Base-by-base conservation (phyloP, 1,140 invertebrate species). In the Globodera ellingtonae region DNA sequence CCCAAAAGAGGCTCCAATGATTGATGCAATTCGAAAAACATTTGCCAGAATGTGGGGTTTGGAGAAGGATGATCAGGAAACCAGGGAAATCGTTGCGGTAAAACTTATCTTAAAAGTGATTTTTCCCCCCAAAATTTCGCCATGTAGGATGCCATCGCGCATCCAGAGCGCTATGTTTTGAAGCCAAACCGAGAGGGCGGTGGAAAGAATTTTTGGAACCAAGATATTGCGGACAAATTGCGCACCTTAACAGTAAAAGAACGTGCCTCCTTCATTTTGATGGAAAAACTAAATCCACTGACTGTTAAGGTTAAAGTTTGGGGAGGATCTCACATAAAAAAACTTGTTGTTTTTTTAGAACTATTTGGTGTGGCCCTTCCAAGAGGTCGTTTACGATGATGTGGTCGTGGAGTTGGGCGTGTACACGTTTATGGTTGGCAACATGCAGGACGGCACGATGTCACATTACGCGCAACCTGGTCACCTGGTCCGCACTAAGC, bases 401-500 rank as follows among this genome's bases (percentile, higher is more conserved):
- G 91, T 94, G 59, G 93, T 98, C 4, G 94, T 93, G 44, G 97
- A 99, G 90, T 91, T 99, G 50, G 97, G 97, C 72, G 94, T 98
- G 81, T 99, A 95, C 90, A 96, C 97, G 24, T 89, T 67, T 93
- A 94, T 70, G 92, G 97, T 82, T 93, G 98, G 81, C 47, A 79
- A 82, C 71, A 73, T 77, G 18, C 50, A 35, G 24, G 67, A 81
- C 44, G 47, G 65, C 8, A 56, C 66, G 8, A 76, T 87, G 10
- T 50, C 47, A n/a, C 84, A 91, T 3, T 98, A 97, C 89, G 90
- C 92, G 81, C 92, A 94, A 90, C 93, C 93, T 47, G 97, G 96
- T 1, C 95, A 97, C 90, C 94, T 98, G 92, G 90, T 98, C 21
- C 91, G 97, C 24, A 95, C 95, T 0, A 99, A 99, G 91, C 87